Base-by-base conservation (phyloP, 2,888 invertebrate genomes). In the Dromius quadrimaculatus region DNA sequence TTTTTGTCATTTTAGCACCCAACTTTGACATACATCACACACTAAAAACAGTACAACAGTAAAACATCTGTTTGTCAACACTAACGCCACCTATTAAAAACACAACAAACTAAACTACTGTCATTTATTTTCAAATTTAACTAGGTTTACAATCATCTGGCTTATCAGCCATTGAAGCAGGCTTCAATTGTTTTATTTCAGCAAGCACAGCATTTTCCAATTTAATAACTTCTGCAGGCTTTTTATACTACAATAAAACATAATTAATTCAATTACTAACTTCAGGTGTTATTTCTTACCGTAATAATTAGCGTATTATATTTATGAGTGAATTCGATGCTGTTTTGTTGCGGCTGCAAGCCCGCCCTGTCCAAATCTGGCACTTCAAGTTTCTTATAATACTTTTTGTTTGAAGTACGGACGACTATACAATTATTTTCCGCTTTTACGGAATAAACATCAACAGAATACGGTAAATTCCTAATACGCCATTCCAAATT, bases 401-500 rank as follows among this genome's bases (percentile, higher is more conserved):
- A 94, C 75, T 94, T 94, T 78, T 92, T 93, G 80, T 94, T 94
- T 2, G 85, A 87, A 8, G 94, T 94, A 70, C 90, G 85, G 2
- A 94, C 86, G 19, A 88, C 83, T 63, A 94, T 87, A 70, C 84
- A 84, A 71, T 86, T 88, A 38, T 87, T 87, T 63, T 90, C 88
- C 0, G 87, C 89, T 62, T 85, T 87, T 1, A 94, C 88, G 1
- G 87, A 86, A 79, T 92, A 94, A 0, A 87, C 88, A 74, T 90
- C 88, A 72, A 90, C 83, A 0, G 91, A 85, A 81, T 92, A 93
- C 0, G 91, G 88, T 13, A 94, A 80, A 81, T 94, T 94, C 73
- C 93, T 85, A 74, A 94, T 92, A 74, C 93, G 85, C 93, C 93
- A 94, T 82, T 94, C 93, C 59, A 94, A 83, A 76, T 88, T 88